phyloP scores from a whole-genome alignment of 2,888 invertebrate species.

The Machimus rusticus region DNA sequence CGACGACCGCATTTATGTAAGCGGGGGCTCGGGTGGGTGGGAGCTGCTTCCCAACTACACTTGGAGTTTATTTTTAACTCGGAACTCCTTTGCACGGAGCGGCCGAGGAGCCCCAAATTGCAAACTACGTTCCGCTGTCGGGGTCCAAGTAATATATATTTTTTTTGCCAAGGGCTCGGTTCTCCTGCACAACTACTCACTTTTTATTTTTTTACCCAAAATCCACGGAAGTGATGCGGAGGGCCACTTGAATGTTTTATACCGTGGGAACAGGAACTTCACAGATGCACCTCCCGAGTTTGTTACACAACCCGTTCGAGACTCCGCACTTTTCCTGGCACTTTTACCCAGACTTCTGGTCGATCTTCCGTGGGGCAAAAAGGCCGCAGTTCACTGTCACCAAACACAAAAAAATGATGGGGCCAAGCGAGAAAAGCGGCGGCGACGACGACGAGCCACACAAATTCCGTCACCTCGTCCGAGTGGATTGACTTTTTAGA shows the following conservation, averaged over 20 bases:
- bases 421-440: not conserved
- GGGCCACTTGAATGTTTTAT: not conserved
- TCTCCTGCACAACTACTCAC: not conserved
- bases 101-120: not conserved
- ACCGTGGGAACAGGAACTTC: not conserved
- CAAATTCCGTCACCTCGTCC: not conserved
- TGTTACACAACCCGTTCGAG: conserved; percentile 9
- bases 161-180: not conserved
- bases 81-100: conserved; percentile 23
- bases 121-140: not conserved
- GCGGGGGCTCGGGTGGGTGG: not conserved
- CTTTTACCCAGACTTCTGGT: not conserved
- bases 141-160: not conserved
- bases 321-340: conserved; percentile 6
- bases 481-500: conserved; percentile 21
- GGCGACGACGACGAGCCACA: not conserved
- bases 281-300: not conserved
- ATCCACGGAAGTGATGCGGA: not conserved
- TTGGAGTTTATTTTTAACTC: conserved; percentile 30
- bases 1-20: not conserved
- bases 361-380: not conserved
- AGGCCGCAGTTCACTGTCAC: not conserved
- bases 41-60: not conserved
- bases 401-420: not conserved
- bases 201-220: not conserved